phyloP scores from a whole-genome alignment of 2,113 vertebrate species.

The Xyliphius kryptos region DNA sequence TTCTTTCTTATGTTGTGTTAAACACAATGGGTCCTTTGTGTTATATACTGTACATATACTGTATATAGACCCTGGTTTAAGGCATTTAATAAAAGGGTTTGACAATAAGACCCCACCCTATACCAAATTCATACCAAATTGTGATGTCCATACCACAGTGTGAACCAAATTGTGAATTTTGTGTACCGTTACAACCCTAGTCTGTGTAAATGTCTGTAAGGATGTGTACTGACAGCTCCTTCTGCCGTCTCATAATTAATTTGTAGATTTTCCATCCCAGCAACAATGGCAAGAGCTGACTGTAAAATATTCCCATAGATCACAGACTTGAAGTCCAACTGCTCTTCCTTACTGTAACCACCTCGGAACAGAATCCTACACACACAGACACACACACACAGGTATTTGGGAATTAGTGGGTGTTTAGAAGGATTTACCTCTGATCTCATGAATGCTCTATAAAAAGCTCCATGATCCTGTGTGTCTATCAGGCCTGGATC shows the following conservation, averaged over 20 bases:
- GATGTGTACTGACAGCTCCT: conserved; percentile 6
- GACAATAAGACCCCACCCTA: too few species aligned
- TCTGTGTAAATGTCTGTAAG: conserved; percentile 5
- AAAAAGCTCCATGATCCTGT: background rate
- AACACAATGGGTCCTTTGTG: too few species aligned
- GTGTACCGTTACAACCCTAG: background rate
- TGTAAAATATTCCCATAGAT: conserved; percentile 26
- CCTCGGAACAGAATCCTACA: conserved; percentile 23
- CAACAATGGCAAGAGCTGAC: conserved; percentile 3
- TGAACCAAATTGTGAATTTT: background rate
- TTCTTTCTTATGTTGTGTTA: too few species aligned
- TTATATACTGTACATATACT: too few species aligned
- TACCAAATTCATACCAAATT: too few species aligned
- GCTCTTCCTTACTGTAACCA: conserved; percentile 22
- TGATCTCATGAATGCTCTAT: background rate
- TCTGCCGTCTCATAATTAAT: conserved; percentile 8
- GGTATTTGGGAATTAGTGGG: background rate
- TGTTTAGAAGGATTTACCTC: background rate
- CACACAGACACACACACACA: conserved; percentile 13
- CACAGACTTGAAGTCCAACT: conserved; percentile 13
- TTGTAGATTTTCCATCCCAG: conserved; percentile 17
- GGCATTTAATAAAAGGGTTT: too few species aligned
- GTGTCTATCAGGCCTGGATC: background rate
- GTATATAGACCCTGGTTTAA: too few species aligned
- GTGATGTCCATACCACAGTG: background rate